A percentile compares a stretch with the other conserved stretches of the same genome.
Conservation (phyloP, 2,888 invertebrate species). For the Slavum lentiscoides region DNA sequence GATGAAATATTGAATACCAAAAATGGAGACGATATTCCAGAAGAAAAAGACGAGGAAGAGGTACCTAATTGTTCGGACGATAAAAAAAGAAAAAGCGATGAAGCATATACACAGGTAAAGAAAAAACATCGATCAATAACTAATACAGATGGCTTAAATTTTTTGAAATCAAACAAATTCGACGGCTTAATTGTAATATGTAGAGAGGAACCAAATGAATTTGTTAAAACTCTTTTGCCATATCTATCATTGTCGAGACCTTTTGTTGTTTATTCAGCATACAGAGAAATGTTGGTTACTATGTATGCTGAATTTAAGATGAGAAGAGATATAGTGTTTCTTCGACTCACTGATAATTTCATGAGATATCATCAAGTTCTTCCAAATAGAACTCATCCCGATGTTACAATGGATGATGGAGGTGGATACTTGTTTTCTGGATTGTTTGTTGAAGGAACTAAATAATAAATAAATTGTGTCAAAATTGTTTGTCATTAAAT, state of each 20-base stretch:
- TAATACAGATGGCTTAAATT: conserved; percentile 60
- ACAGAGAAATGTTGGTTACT: conserved; percentile 82
- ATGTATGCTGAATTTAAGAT: conserved; percentile 79
- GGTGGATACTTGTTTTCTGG: conserved; percentile 89
- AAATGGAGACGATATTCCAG: neutral
- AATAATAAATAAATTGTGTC: conserved; percentile 15
- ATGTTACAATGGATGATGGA: conserved; percentile 83
- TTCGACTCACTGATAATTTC: conserved; percentile 84
- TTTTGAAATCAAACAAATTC: conserved; percentile 67
- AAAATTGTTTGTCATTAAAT: conserved; percentile 9
- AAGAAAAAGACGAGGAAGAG: conserved; percentile 8
- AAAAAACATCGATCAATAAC: conserved; percentile 27
- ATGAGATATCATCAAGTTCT: conserved; percentile 87
- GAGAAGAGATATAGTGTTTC: conserved; percentile 71
- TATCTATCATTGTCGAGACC: conserved; percentile 81
- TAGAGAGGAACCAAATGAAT: conserved; percentile 83
- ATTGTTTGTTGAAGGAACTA: conserved; percentile 58
- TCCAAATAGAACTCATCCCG: conserved; percentile 90
- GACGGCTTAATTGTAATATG: conserved; percentile 78
- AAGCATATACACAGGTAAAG: conserved; percentile 44
- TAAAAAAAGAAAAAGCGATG: conserved; percentile 48
- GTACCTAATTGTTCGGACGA: conserved; percentile 6
- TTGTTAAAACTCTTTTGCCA: conserved; percentile 74
- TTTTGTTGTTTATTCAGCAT: conserved; percentile 80
- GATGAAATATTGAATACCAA: conserved; percentile 60